These are phyloP conservation scores for Etheostoma nigrum DNA, from an alignment of 2,797 vertebrate species.

Conservation along the genomic window DNA sequence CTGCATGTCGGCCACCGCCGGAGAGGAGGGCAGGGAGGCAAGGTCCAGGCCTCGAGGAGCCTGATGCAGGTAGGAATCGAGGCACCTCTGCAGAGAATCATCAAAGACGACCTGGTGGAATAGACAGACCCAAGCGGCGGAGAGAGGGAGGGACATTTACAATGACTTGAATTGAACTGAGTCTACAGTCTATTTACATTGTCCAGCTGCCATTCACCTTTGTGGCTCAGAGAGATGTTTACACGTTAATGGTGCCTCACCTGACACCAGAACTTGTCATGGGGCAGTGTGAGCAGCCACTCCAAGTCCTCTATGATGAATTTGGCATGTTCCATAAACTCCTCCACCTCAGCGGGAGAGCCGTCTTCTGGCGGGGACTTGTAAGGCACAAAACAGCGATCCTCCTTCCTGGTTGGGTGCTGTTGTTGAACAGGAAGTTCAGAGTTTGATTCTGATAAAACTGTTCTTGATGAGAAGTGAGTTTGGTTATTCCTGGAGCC, in stretches of 20 bases:
- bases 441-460: background rate
- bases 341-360: conserved; percentile 88
- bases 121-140: background rate
- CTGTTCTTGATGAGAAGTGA: background rate
- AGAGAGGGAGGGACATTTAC: background rate
- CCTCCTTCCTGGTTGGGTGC: conserved; percentile 92
- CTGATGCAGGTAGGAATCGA: conserved; percentile 92
- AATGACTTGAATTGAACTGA: background rate
- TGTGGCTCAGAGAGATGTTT: background rate
- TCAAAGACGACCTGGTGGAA: conserved; percentile 92
- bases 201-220: background rate
- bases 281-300: conserved; percentile 93
- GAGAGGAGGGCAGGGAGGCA: conserved; percentile 70
- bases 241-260: conserved; percentile 67
- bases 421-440: conserved; percentile 62
- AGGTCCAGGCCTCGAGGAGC: conserved; percentile 90
- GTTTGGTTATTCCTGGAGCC: background rate
- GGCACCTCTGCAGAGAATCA: conserved; percentile 92
- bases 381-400: conserved; percentile 92
- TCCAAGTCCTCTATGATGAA: conserved; percentile 94
- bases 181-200: background rate
- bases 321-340: conserved; percentile 91
- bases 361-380: conserved; percentile 85
- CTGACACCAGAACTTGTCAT: conserved; percentile 99
- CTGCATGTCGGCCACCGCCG: conserved; percentile 86